Percentiles rank a stretch among this genome's conserved stretches.
Evolutionary conservation across 2,113 vertebrate species (phyloP).

Genomic region (Typhlomys cinereus): DNA sequence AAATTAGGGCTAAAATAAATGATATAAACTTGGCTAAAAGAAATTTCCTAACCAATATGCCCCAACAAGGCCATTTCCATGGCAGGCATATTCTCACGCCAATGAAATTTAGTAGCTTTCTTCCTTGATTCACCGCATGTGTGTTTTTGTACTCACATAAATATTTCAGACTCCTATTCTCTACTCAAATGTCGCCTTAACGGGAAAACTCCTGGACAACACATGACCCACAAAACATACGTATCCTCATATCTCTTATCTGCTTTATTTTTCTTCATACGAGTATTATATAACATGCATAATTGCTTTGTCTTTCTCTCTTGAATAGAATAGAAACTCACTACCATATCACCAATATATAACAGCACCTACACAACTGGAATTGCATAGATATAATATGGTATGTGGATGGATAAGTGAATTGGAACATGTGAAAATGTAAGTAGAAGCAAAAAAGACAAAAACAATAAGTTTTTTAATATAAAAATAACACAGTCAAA

Average conservation of each 20-base stretch:
- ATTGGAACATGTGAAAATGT: no score
- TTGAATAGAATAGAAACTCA: not conserved
- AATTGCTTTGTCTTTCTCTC: not conserved
- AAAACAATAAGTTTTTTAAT: conserved; percentile 17
- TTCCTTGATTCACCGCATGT: not conserved
- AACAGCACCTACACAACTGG: not conserved
- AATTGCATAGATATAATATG: not conserved
- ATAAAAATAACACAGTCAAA: not conserved
- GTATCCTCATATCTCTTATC: not conserved
- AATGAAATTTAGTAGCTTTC: not conserved
- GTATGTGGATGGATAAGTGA: not conserved
- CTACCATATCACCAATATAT: not conserved
- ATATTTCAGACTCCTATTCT: not conserved
- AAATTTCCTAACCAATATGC: conserved; percentile 49
- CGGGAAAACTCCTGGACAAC: conserved; percentile 28
- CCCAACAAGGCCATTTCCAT: not conserved
- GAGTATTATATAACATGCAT: no score
- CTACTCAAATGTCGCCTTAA: not conserved
- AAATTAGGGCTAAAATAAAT: conserved; percentile 39
- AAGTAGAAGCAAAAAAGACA: not conserved
- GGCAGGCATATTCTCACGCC: not conserved
- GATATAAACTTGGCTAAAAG: conserved; percentile 8
- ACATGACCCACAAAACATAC: not conserved
- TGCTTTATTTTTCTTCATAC: conserved; percentile 26
- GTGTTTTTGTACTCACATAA: not conserved